These are phyloP conservation scores for Monochamus saltuarius DNA, from an alignment of 1,140 invertebrate genomes.

Conservation along the genomic window DNA sequence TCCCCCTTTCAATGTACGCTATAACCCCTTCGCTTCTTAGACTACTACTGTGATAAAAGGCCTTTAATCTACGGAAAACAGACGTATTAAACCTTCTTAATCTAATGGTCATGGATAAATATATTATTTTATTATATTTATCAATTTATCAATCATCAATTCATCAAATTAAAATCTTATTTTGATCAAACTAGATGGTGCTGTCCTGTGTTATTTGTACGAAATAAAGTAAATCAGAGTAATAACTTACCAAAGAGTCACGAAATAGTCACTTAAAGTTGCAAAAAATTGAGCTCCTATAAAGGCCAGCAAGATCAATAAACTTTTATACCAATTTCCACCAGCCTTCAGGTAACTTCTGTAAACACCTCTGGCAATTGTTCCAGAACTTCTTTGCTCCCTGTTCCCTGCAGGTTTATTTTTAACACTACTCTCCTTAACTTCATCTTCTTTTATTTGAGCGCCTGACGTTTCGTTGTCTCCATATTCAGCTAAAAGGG, in stretches of 20 bases:
- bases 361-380: constrained; percentile 60
- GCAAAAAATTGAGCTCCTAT: constrained; percentile 62
- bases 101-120: no score
- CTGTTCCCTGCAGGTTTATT: constrained; percentile 37
- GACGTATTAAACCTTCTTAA: no score
- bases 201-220: no score
- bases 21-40: no score
- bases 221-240: neutral
- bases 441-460: constrained; percentile 20
- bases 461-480: constrained; percentile 45
- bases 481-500: constrained; percentile 56
- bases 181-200: no score
- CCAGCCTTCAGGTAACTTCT: constrained; percentile 62
- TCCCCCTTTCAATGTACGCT: no score
- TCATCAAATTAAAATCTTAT: no score
- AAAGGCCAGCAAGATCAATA: constrained; percentile 56
- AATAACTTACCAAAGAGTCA: constrained; percentile 63
- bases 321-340: constrained; percentile 54
- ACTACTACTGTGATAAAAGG: no score
- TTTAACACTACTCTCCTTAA: neutral
- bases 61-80: no score
- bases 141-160: no score
- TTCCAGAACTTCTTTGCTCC: constrained; percentile 51
- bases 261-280: constrained; percentile 66
- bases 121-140: no score